phyloP scores from a whole-genome alignment of 37 sponge, comb jelly and placozoan genomes.

The Aplysina aerophoba region DNA sequence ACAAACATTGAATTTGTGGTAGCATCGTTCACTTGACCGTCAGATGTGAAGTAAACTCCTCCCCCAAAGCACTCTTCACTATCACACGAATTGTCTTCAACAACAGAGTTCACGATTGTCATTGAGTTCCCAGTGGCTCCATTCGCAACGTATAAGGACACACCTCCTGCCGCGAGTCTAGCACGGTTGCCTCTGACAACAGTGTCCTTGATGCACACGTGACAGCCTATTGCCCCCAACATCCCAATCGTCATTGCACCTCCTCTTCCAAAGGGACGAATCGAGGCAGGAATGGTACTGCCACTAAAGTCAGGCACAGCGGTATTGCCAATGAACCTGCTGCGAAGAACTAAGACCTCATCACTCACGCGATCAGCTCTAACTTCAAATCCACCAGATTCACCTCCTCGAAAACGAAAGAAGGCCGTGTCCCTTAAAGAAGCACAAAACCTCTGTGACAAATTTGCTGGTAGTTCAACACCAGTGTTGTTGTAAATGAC shows the following conservation, averaged over 20 bases:
- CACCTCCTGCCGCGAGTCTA: slow-evolving; percentile 62
- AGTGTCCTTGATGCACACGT: slow-evolving; percentile 32
- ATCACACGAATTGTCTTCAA: background rate
- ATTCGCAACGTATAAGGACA: slow-evolving; percentile 58
- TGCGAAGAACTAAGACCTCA: slow-evolving; percentile 34
- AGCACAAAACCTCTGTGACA: background rate
- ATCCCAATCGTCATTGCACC: slow-evolving; percentile 57
- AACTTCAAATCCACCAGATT: background rate
- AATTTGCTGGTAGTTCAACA: background rate
- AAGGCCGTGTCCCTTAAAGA: background rate
- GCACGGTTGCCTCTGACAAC: slow-evolving; percentile 53
- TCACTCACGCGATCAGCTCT: background rate
- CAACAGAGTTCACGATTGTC: background rate
- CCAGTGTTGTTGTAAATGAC: background rate
- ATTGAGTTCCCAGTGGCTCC: background rate
- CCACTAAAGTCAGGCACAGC: slow-evolving; percentile 38
- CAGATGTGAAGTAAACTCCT: background rate
- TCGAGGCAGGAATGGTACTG: slow-evolving; percentile 53
- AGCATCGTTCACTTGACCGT: background rate
- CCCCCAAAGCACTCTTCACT: background rate
- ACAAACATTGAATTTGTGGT: slow-evolving; percentile 24
- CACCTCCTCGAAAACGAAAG: background rate
- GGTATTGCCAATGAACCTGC: slow-evolving; percentile 44
- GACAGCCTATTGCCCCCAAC: background rate
- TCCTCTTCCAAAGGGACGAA: slow-evolving; percentile 69